A percentile compares a stretch with the other conserved stretches of the same genome.
These are phyloP conservation scores for Periophthalmodon schlosseri DNA, from an alignment of 2,113 vertebrate species.

Conservation along the genomic window DNA sequence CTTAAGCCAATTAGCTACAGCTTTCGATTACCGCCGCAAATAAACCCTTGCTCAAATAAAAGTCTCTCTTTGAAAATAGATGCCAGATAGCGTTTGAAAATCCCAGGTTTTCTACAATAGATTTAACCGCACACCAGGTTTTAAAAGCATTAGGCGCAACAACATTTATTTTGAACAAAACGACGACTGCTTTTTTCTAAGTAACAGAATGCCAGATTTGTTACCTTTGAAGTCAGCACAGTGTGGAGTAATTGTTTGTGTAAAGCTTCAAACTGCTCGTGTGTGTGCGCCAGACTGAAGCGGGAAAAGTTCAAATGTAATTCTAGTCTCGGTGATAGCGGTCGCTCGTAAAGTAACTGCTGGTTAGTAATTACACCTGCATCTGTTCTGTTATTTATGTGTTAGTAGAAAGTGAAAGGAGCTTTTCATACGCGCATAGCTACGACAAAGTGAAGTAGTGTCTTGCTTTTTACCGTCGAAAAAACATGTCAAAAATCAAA, in stretches of 20 bases:
- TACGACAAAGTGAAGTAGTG: too few species aligned
- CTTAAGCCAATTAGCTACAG: constrained; percentile 11
- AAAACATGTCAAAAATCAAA: too few species aligned
- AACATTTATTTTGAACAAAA: background rate
- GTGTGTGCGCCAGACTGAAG: background rate
- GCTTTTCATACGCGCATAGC: too few species aligned
- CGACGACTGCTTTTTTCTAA: background rate
- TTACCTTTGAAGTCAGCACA: constrained; percentile 2
- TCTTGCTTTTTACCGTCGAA: too few species aligned
- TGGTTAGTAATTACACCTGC: too few species aligned
- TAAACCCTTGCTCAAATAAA: background rate
- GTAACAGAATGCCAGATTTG: background rate
- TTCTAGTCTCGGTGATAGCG: background rate
- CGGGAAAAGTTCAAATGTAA: background rate
- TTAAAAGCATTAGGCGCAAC: background rate
- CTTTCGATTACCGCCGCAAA: background rate
- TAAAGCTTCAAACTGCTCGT: background rate
- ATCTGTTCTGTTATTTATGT: background rate
- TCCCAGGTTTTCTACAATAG: background rate
- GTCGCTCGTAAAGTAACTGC: background rate
- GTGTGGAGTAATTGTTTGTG: background rate
- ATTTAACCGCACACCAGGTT: background rate
- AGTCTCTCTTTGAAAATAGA: constrained; percentile 2
- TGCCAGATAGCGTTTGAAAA: constrained; percentile 6
- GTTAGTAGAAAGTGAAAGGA: background rate